Conservation (phyloP, 2,113 vertebrate species). For the Platanista minor region DNA sequence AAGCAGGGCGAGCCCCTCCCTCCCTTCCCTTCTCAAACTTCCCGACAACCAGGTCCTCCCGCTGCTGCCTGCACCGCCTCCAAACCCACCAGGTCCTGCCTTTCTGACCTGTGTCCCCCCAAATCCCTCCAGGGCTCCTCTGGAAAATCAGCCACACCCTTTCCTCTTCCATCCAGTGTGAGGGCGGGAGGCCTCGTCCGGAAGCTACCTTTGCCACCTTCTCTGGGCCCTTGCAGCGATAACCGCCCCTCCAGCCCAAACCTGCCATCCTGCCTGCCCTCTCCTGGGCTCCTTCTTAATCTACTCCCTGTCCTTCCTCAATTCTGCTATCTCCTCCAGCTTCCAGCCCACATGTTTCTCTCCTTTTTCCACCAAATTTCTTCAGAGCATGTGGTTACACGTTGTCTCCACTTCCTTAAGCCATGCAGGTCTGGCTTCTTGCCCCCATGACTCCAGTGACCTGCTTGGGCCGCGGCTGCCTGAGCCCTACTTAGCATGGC, state of each 20-base stretch:
- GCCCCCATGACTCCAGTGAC: neutral
- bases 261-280: neutral
- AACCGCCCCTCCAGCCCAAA: neutral
- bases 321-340: neutral
- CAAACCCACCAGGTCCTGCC: neutral
- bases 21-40: neutral
- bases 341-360: neutral
- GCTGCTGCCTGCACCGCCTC: neutral
- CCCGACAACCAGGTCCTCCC: neutral
- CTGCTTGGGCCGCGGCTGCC: neutral
- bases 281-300: neutral
- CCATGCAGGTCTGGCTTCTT: neutral
- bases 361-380: neutral
- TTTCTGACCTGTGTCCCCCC: neutral
- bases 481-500: neutral
- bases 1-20: neutral
- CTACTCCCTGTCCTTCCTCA: neutral
- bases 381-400: accelerated
- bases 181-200: neutral
- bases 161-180: neutral
- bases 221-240: neutral
- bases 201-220: neutral
- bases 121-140: neutral
- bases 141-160: neutral
- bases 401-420: neutral